Base-by-base conservation (phyloP, 1,140 invertebrate genomes). In the Drosophila pseudoobscura region DNA sequence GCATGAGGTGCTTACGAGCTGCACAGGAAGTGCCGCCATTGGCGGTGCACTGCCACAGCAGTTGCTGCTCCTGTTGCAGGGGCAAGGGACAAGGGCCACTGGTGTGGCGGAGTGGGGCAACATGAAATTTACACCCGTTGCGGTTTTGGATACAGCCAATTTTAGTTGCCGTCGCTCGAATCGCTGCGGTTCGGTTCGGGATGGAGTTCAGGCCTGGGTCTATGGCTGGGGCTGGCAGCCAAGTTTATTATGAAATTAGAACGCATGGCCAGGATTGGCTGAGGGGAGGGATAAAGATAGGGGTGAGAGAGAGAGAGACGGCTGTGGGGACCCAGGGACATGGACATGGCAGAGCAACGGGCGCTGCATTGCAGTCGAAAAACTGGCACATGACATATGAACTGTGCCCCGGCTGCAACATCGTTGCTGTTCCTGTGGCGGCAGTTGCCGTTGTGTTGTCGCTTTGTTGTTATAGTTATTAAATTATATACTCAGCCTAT, bases 241-340 rank as follows among this genome's bases (percentile, higher is more conserved):
- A 75, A 87, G 84, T 87, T 87, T 87, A 87, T 87, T 87, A 87
- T 87, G 83, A 87, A 87, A 87, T 87, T 88, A 89, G 83, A 88
- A 72, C 78, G 78, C 75, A 62, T 59, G 44, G 71, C 45, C 49
- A 51, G 70, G 70, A 65, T 56, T 58, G 70, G 71, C 49, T 49
- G 39, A 31, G 26, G 52, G 31, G 7, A 15, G 57, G 50, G 35
- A 43, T n/a, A 20, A 4, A 3, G 3, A 26, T 20, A 20, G 20
- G n/a, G 4, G 35, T 31, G 65, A 45, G 8, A 41, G 39, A 22
- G 44, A 45, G 49, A 20, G 45, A 46, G 41, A 45, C 62, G 41
- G 63, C 9, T 3, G 8, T 22, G 20, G 39, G 26, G 55, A 6
- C 7, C 31, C 13, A 44, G 41, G 45, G 39, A 15, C n/a, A 29